Evolutionary conservation across 2,888 invertebrate genomes (phyloP).

Genomic region (Archips crataeganus): DNA sequence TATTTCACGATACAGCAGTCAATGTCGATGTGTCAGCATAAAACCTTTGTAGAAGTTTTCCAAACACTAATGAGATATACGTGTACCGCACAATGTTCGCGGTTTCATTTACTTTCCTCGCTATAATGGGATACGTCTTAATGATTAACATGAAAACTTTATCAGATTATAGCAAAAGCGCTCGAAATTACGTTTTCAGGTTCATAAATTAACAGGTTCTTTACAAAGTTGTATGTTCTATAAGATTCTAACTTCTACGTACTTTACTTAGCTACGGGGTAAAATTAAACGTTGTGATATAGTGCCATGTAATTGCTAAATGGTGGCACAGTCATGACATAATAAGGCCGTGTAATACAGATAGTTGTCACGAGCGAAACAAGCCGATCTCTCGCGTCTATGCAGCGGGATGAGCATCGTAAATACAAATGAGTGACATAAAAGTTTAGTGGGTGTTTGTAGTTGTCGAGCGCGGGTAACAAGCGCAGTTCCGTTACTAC

Average conservation of each 20-base stretch:
- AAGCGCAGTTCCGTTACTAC: conserved; percentile 13
- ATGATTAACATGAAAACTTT: too few relatives aligned
- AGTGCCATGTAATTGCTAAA: background rate
- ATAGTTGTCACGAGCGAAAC: conserved; percentile 14
- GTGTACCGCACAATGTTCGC: too few relatives aligned
- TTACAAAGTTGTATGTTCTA: background rate
- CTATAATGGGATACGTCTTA: too few relatives aligned
- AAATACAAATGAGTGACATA: conserved; percentile 37
- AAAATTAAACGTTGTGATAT: background rate
- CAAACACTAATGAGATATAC: background rate
- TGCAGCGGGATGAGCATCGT: conserved; percentile 30
- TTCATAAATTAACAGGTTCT: background rate
- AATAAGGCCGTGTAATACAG: conserved; percentile 1
- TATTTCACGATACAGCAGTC: background rate
- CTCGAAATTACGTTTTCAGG: too few relatives aligned
- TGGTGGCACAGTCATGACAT: conserved; percentile 1
- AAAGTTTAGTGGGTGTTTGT: conserved; percentile 38
- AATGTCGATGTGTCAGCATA: conserved; percentile 3
- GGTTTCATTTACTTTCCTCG: too few relatives aligned
- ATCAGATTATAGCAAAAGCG: too few relatives aligned
- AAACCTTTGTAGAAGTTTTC: background rate
- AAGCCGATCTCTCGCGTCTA: conserved; percentile 13
- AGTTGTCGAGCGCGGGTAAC: conserved; percentile 33
- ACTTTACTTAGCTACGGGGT: background rate
- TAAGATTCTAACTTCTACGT: background rate